Base-by-base conservation (phyloP, 2,113 vertebrate species). In the Passer montanus region DNA sequence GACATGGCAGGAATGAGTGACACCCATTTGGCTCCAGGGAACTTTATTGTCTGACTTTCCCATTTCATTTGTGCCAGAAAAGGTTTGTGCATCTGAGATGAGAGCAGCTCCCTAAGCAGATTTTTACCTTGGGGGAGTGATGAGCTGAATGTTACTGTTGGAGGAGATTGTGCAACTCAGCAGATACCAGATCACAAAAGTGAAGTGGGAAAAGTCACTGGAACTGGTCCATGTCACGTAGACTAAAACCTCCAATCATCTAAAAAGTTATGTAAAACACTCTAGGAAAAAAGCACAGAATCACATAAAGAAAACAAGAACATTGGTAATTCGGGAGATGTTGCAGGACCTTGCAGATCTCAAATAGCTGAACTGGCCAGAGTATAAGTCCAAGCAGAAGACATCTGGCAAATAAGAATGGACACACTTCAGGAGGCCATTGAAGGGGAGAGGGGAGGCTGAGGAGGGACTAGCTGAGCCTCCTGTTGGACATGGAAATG, bases 21-120 rank as follows among this genome's bases (percentile, higher is more conserved):
- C 73, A 80, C 47, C 28, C 56, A 53, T 66, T 81, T 94, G 91
- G 67, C 67, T 90, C 52, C 64, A 35, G 55, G 93, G 59, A 70
- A 70, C 14, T 60, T 68, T 84, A 44, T 22, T 91, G 55, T 27
- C 55, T 85, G 90, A 63, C 22, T 89, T 94, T 80, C 84, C 74
- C 50, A 43, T 9, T 33, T 56, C 30, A 26, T 79, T 92, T 90
- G 64, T 88, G 79, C 82, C 91, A 94, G 75, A 63, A 91, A 62
- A 76, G 53, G 41, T 79, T 69, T 91, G 37, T 73, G 39, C 63
- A 50, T 90, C 59, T 77, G 67, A 53, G 53, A 62, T 41, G 70
- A 88, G 33, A 87, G 82, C 62, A 83, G 41, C 67, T 93, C 67
- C 77, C 84, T 77, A 84, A 92, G 83, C 83, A 91, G 80, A 81